phyloP scores from a whole-genome alignment of 2,888 invertebrate genomes.

The Vanessa cardui region DNA sequence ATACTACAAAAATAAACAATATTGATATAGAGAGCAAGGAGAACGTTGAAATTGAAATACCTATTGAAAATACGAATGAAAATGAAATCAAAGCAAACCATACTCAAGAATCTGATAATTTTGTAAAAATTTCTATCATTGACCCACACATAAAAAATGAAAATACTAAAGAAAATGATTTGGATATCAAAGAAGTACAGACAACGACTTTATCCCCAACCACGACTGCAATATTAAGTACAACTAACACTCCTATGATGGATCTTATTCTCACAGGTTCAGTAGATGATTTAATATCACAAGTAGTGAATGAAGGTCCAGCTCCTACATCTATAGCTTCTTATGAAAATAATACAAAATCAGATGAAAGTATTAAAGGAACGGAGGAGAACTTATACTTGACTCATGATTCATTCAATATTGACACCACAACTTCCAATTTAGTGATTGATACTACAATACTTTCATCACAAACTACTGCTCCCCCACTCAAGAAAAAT shows the following conservation, averaged over 20 bases:
- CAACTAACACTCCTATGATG: constrained; percentile 48
- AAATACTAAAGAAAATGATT: constrained; percentile 32
- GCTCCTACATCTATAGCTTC: constrained; percentile 37
- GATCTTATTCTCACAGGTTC: constrained; percentile 74
- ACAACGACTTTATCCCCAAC: constrained; percentile 40
- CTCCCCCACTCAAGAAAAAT: not conserved
- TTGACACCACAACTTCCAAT: constrained; percentile 31
- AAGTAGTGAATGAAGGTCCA: constrained; percentile 62
- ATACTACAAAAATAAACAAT: constrained; percentile 56
- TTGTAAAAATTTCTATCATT: constrained; percentile 70
- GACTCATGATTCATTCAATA: constrained; percentile 36
- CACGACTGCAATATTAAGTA: constrained; percentile 40
- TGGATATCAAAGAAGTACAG: constrained; percentile 38
- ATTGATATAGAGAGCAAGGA: constrained; percentile 73
- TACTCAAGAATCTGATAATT: constrained; percentile 54
- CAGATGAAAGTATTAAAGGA: constrained; percentile 40
- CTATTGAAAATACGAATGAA: constrained; percentile 51
- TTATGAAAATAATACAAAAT: constrained; percentile 30
- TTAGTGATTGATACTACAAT: constrained; percentile 32
- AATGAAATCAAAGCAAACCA: constrained; percentile 44
- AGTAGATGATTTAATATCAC: constrained; percentile 77
- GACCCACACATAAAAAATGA: constrained; percentile 57
- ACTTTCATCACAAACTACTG: not conserved
- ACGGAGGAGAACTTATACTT: constrained; percentile 46
- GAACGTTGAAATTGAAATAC: constrained; percentile 69